These are phyloP conservation scores for Phoenicopterus ruber DNA, from an alignment of 2,113 vertebrate genomes.

Conservation along the genomic window DNA sequence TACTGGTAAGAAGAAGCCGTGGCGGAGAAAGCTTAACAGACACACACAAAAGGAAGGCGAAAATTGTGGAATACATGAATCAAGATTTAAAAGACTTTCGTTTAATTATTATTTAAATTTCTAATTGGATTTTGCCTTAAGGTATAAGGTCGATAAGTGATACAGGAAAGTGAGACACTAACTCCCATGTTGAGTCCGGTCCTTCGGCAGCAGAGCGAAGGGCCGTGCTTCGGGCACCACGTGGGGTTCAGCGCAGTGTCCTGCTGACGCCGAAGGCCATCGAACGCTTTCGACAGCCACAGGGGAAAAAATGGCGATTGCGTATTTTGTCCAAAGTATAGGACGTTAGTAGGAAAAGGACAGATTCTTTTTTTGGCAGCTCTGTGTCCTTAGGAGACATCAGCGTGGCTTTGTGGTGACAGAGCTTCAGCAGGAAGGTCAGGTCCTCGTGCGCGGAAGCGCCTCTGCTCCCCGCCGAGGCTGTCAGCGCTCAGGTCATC, in stretches of 20 bases:
- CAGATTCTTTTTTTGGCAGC: neutral
- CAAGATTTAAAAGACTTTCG: neutral
- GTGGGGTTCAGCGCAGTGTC: too few relatives aligned
- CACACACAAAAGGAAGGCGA: neutral
- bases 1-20: neutral
- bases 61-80: neutral
- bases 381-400: neutral
- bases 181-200: neutral
- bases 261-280: rapidly evolving
- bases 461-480: neutral
- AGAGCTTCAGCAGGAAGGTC: neutral
- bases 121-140: neutral
- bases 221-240: neutral
- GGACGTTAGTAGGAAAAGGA: neutral
- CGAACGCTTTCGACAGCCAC: rapidly evolving
- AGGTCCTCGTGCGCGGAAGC: neutral
- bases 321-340: rapidly evolving
- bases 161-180: neutral
- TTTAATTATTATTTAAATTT: neutral
- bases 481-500: neutral
- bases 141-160: neutral
- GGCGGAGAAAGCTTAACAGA: neutral
- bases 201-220: neutral
- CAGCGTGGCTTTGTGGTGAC: neutral
- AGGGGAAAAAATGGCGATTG: neutral